Base-by-base conservation (phyloP, 2,113 vertebrate species). In the Mola mola region DNA sequence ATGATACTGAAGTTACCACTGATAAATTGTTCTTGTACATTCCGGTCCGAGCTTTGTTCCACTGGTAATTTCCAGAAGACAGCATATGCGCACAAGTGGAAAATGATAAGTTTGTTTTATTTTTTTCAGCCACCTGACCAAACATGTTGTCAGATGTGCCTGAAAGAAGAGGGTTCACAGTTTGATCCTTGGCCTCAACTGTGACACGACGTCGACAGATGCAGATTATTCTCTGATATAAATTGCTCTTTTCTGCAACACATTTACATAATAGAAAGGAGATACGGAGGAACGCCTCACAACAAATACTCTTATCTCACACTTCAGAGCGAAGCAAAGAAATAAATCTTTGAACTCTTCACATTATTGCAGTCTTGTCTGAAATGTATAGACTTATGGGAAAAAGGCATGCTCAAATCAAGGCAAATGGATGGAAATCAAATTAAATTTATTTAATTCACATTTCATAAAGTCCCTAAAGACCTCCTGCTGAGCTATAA, bases 71-170 rank as follows among this genome's bases (percentile, higher is more conserved):
- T 87, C 77, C 69, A 87, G 48, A 75, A 73, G 66, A 75, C 77
- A 60, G 61, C n/a, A 72, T 51, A 71, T 31, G 44, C 34, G 68
- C 67, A 75, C 4, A 22, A 83, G 69, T 37, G 65, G 64, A 82
- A 46, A 64, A 79, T 69, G 75, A 75, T 58, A 52, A 24, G 73
- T 68, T 76, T 81, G 71, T 83, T 88, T 78, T 71, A 46, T 81
- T 81, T 81, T 60, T 53, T 68, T 42, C 46, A 40, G 77, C 79
- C 90, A 89, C 78, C 84, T 90, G 88, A 85, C 78, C 80, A 90
- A 91, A 90, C 79, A 87, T 52, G 76, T 58, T 44, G 65, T 62
- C 44, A 65, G 72, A 70, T 76, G 67, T 80, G 70, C 60, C 78
- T 57, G 58, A 80, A 71, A 62, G 36, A 21, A 63, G 21, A 56